Conservation (phyloP, 1,140 invertebrate genomes). For the Neotoxoptera formosana region DNA sequence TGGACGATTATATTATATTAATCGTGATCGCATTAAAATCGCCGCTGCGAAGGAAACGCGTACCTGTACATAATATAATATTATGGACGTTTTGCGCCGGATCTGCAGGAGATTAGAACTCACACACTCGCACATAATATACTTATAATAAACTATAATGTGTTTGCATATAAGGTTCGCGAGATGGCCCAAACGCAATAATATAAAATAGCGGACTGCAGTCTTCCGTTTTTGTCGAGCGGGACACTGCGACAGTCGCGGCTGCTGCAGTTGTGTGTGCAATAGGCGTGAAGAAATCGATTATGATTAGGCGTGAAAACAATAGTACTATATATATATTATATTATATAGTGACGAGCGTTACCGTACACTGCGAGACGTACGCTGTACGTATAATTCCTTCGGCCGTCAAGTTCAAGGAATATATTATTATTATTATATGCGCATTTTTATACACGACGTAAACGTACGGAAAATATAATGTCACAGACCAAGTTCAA, state of each 20-base stretch:
- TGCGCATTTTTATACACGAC: not conserved
- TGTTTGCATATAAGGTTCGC: not conserved
- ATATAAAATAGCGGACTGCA: not conserved
- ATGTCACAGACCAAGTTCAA: not conserved
- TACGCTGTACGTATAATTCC: not conserved
- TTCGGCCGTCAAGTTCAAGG: conserved; percentile 14
- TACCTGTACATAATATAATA: not conserved
- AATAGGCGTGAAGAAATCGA: conserved; percentile 9
- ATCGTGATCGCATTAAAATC: conserved; percentile 17
- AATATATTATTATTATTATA: not conserved
- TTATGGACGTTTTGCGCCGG: not conserved
- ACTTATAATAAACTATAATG: not conserved
- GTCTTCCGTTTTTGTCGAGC: not conserved
- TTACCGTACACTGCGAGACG: no score
- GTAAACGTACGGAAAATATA: not conserved
- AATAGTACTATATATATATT: not conserved
- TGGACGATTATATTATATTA: conserved; percentile 5
- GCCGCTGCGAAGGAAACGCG: not conserved
- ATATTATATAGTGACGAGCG: not conserved
- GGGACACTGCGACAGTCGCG: not conserved
- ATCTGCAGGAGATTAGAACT: not conserved
- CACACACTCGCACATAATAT: not conserved
- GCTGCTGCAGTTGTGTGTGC: not conserved
- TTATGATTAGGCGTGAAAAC: conserved; percentile 25
- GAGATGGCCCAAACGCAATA: not conserved